Evolutionary conservation across 2,888 invertebrate species (phyloP).

Genomic region (Zaprionus bogoriensis): DNA sequence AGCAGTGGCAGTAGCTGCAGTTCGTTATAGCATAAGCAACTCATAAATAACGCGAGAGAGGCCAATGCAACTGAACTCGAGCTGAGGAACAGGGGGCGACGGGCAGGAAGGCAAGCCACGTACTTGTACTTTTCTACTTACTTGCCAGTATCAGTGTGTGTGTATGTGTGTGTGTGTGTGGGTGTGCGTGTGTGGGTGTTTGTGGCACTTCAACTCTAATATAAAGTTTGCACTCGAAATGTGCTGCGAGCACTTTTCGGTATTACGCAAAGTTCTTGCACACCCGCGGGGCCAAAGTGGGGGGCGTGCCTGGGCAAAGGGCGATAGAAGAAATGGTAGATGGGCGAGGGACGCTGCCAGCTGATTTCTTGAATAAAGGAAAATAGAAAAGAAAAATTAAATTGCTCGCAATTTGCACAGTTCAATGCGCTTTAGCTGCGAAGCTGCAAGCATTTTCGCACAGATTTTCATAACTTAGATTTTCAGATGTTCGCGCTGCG

Average conservation of each 20-base stretch:
- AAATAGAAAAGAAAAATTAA: conserved; percentile 60
- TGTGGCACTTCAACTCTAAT: conserved; percentile 74
- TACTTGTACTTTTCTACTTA: conserved; percentile 66
- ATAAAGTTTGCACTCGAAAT: conserved; percentile 74
- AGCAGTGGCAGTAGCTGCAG: conserved; percentile 48
- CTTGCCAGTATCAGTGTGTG: conserved; percentile 34
- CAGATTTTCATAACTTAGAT: conserved; percentile 76
- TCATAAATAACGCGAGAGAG: conserved; percentile 69
- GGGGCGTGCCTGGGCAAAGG: background rate
- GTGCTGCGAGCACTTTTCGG: conserved; percentile 75
- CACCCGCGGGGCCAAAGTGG: conserved; percentile 25
- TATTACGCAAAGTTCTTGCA: conserved; percentile 72
- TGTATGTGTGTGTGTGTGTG: conserved; percentile 10
- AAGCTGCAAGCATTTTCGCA: conserved; percentile 63
- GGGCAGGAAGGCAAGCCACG: conserved; percentile 47
- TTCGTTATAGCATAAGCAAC: conserved; percentile 73
- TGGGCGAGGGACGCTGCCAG: conserved; percentile 32
- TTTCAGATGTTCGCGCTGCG: conserved; percentile 47
- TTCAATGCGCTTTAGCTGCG: conserved; percentile 74
- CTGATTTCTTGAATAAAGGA: conserved; percentile 56
- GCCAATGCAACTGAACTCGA: conserved; percentile 45
- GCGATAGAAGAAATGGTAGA: background rate
- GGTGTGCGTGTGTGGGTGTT: conserved; percentile 42
- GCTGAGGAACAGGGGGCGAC: background rate
- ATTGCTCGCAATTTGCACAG: conserved; percentile 78